Evolutionary conservation across 2,888 invertebrate species (phyloP).

Genomic region (Crocallis elinguaria): DNA sequence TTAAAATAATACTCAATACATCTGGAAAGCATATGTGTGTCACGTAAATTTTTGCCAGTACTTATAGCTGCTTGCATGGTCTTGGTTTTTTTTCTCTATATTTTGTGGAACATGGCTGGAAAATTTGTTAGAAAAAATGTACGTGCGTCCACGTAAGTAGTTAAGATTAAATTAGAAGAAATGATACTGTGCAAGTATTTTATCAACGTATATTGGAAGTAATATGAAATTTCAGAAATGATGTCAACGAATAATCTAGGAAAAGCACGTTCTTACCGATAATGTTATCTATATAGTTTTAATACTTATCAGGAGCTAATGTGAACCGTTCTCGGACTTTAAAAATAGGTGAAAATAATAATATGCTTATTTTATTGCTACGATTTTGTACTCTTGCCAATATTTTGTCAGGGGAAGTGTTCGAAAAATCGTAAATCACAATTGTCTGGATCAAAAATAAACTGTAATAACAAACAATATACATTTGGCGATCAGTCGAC

Average conservation of each 20-base stretch:
- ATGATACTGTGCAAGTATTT: background rate
- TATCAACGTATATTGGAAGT: constrained; percentile 1
- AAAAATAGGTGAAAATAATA: background rate
- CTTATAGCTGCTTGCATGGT: too few species aligned
- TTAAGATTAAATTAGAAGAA: background rate
- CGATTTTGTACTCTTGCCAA: constrained; percentile 21
- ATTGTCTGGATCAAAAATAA: constrained; percentile 16
- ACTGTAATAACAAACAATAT: constrained; percentile 7
- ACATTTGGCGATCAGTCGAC: background rate
- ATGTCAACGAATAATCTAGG: constrained; percentile 8
- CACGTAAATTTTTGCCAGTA: too few species aligned
- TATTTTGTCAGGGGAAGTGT: constrained; percentile 3
- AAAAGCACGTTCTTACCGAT: constrained; percentile 17
- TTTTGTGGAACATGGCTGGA: background rate
- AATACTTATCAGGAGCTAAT: constrained; percentile 10
- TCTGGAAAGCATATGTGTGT: too few species aligned
- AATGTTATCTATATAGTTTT: constrained; percentile 10
- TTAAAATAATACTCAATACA: too few species aligned
- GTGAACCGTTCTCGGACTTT: constrained; percentile 8
- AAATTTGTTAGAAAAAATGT: constrained; percentile 1
- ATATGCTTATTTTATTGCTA: background rate
- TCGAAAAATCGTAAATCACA: constrained; percentile 19
- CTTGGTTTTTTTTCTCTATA: background rate
- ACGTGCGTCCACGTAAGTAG: constrained; percentile 14
- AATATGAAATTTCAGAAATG: constrained; percentile 1